These are phyloP conservation scores for Drosophila truncata DNA, from an alignment of 1,140 invertebrate genomes.

Conservation along the genomic window DNA sequence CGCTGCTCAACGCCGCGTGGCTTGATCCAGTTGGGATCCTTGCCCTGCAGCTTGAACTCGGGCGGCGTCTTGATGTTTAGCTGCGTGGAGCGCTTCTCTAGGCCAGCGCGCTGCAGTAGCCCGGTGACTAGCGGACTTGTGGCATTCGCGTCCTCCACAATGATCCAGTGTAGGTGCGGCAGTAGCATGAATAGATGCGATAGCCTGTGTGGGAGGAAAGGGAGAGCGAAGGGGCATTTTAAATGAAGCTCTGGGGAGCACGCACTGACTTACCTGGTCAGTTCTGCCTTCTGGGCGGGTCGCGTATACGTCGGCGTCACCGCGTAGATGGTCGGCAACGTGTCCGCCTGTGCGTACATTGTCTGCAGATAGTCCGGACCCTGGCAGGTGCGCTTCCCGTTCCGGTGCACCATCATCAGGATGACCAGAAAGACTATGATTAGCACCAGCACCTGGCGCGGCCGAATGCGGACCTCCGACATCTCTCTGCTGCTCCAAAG, in stretches of 20 bases:
- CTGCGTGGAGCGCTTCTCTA: constrained; percentile 71
- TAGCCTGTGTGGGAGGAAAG: constrained; percentile 86
- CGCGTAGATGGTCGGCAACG: constrained; percentile 91
- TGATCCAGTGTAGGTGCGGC: constrained; percentile 97
- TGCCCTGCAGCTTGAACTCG: constrained; percentile 89
- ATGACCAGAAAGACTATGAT: constrained; percentile 77
- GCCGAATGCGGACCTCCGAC: constrained; percentile 80
- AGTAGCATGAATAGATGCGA: constrained; percentile 95
- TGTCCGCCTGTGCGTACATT: constrained; percentile 84
- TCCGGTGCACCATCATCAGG: constrained; percentile 73
- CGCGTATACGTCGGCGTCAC: constrained; percentile 97
- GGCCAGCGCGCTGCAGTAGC: constrained; percentile 90
- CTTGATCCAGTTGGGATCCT: constrained; percentile 94
- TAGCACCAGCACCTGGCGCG: constrained; percentile 76
- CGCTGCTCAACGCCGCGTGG: constrained; percentile 97
- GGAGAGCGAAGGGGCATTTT: no score
- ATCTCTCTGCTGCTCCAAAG: constrained; percentile 36
- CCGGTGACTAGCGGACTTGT: constrained; percentile 93
- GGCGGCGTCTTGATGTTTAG: constrained; percentile 86
- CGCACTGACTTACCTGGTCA: constrained; percentile 89
- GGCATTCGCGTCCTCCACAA: constrained; percentile 94
- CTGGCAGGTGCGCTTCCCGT: constrained; percentile 74
- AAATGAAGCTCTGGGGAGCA: neutral
- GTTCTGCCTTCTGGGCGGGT: constrained; percentile 97
- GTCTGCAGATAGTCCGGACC: constrained; percentile 71